Percentiles rank a stretch among this genome's conserved stretches.
Conservation (phyloP, 2,888 invertebrate species). For the Melanostoma mellinum region DNA sequence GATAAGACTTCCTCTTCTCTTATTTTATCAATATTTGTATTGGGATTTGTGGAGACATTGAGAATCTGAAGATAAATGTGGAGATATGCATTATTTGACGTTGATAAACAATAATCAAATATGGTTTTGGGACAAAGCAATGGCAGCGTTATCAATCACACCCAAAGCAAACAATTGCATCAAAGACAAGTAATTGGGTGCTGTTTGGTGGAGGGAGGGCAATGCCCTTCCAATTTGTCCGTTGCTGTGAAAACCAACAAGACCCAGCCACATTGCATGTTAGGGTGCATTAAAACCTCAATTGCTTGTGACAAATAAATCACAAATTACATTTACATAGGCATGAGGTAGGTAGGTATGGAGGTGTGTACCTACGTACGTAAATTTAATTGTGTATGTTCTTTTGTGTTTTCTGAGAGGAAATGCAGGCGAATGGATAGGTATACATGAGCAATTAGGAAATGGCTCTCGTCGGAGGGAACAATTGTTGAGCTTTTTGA, state of each 20-base stretch:
- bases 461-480: no score
- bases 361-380: no score
- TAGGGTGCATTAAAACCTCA: constrained; percentile 29
- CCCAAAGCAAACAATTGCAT: background rate
- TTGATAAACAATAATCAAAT: background rate
- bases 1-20: constrained; percentile 47
- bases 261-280: constrained; percentile 27
- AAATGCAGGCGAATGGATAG: no score
- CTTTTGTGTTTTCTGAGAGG: no score
- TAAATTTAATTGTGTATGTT: no score
- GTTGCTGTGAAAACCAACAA: background rate
- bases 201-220: background rate
- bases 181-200: background rate
- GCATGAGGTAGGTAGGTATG: no score
- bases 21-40: constrained; percentile 43
- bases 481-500: no score
- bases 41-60: constrained; percentile 38
- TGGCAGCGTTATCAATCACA: background rate
- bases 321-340: constrained; percentile 20
- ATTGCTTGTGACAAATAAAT: constrained; percentile 13
- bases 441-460: no score
- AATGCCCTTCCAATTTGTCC: background rate
- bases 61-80: constrained; percentile 4
- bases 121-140: background rate
- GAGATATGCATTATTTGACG: background rate